These are phyloP conservation scores for Porites lutea DNA, from an alignment of 64 coral and sea anemone genomes.

Conservation along the genomic window DNA sequence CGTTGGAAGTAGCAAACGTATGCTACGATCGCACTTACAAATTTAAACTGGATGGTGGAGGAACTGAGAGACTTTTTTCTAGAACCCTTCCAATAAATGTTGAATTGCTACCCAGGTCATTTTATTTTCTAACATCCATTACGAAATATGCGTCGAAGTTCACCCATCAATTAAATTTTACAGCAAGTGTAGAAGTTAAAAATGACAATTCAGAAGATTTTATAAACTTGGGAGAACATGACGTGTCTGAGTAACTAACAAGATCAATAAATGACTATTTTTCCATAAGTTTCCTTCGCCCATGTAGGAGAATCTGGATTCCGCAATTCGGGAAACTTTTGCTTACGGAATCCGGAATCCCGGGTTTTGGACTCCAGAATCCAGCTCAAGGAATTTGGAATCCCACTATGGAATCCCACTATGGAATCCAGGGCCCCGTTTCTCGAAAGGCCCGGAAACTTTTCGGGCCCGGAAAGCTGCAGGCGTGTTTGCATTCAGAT, in stretches of 20 bases:
- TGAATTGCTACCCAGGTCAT: neutral
- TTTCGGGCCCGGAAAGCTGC: too few relatives aligned
- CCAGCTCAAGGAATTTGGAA: too few relatives aligned
- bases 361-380: too few relatives aligned
- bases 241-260: neutral
- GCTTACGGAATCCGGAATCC: too few relatives aligned
- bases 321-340: too few relatives aligned
- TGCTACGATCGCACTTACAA: neutral
- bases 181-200: neutral
- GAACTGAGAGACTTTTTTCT: neutral
- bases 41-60: neutral
- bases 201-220: neutral
- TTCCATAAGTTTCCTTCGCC: too few relatives aligned
- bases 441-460: too few relatives aligned
- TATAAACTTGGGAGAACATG: neutral
- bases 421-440: too few relatives aligned
- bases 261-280: too few relatives aligned
- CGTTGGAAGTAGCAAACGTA: neutral
- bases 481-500: too few relatives aligned
- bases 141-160: neutral
- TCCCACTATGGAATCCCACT: too few relatives aligned
- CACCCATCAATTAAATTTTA: neutral
- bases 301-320: too few relatives aligned
- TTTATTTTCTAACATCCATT: conserved; percentile 13
- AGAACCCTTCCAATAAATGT: neutral